A percentile compares a stretch with the other conserved stretches of the same genome.
Evolutionary conservation across 2,797 vertebrate species (phyloP).

Genomic region (Gobio occitaniae): DNA sequence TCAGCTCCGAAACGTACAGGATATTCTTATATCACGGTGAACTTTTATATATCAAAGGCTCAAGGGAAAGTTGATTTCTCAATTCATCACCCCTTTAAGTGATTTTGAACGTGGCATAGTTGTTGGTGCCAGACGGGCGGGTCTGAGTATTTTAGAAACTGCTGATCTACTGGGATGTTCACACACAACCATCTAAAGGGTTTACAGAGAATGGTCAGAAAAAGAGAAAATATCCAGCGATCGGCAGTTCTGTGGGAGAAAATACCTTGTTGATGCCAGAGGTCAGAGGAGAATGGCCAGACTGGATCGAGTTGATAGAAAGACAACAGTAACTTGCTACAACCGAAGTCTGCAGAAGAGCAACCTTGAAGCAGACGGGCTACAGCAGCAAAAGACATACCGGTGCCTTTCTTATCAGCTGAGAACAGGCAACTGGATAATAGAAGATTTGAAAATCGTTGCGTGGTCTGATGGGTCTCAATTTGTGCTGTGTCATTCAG

Average conservation of each 20-base stretch:
- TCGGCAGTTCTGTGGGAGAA: conserved; percentile 29
- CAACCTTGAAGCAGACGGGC: neutral
- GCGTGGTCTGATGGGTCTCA: too few species aligned
- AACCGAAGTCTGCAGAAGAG: neutral
- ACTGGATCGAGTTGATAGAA: conserved; percentile 39
- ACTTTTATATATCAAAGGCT: too few species aligned
- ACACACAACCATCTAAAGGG: too few species aligned
- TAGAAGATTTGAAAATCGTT: neutral
- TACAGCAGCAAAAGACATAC: neutral
- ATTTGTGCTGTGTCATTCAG: too few species aligned
- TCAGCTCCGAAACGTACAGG: too few species aligned
- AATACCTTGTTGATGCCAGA: conserved; percentile 54
- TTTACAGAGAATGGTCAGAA: neutral
- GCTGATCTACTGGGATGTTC: too few species aligned
- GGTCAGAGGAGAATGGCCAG: conserved; percentile 46
- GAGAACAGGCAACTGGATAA: neutral
- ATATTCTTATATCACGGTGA: too few species aligned
- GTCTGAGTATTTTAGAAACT: too few species aligned
- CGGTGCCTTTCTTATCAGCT: neutral
- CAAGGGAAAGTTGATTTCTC: too few species aligned
- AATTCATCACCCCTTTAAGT: too few species aligned
- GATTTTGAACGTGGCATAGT: too few species aligned
- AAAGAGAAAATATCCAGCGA: conserved; percentile 13
- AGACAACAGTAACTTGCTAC: neutral
- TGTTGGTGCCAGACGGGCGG: too few species aligned